These are phyloP conservation scores for Sebastes umbrosus DNA, from an alignment of 2,797 vertebrate species.

Conservation along the genomic window DNA sequence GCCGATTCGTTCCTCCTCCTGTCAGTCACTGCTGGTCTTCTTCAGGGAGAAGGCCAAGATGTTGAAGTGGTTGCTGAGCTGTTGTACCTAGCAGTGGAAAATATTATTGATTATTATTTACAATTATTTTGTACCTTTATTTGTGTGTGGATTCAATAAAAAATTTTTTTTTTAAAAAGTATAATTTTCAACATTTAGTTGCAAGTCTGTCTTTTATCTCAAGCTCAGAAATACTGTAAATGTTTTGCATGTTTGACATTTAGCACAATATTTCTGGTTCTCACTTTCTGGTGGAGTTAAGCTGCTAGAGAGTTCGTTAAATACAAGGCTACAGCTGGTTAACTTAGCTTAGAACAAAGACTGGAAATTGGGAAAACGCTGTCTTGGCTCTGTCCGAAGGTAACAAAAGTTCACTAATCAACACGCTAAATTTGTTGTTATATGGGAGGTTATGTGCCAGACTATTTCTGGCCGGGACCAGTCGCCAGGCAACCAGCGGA, in stretches of 20 bases:
- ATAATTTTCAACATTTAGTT: not conserved
- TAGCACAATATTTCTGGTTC: not conserved
- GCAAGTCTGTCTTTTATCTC: not conserved
- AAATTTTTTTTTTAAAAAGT: not conserved
- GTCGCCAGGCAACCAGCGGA: not conserved
- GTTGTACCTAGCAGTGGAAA: slow-evolving; percentile 84
- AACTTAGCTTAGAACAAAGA: not conserved
- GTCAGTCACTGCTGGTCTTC: slow-evolving; percentile 94
- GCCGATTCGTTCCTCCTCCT: slow-evolving; percentile 89
- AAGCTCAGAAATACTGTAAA: not conserved
- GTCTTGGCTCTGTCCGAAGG: not conserved
- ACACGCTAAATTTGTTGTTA: not conserved
- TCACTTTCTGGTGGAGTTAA: not conserved
- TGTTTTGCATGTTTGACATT: not conserved
- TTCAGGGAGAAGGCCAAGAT: slow-evolving; percentile 93
- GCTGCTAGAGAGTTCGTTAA: not conserved
- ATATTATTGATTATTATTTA: not conserved
- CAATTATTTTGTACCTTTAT: not conserved
- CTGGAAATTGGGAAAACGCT: not conserved
- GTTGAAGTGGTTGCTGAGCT: slow-evolving; percentile 94
- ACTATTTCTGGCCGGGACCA: not conserved
- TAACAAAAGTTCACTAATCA: not conserved
- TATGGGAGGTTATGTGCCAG: not conserved
- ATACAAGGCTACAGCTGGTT: not conserved
- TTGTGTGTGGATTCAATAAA: not conserved